Percentiles rank a stretch among this genome's conserved stretches.
Evolutionary conservation across 2,113 vertebrate species (phyloP).

Genomic region (Ranitomeya imitator): DNA sequence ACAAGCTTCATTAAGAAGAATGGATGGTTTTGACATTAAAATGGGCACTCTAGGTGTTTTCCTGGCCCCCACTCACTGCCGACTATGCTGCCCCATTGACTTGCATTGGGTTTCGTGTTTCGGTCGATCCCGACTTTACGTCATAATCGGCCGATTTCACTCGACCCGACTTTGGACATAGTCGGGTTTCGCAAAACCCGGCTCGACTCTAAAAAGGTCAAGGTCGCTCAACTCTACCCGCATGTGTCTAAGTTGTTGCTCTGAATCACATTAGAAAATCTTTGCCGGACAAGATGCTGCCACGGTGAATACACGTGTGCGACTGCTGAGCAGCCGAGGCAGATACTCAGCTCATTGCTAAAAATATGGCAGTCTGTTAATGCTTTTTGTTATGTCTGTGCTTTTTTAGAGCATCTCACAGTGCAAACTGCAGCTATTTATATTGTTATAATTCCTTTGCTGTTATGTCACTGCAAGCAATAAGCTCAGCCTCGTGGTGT

Average conservation of each 20-base stretch:
- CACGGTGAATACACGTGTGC: constrained; percentile 59
- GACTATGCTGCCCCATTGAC: too few species aligned
- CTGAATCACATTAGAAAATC: neutral
- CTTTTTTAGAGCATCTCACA: constrained; percentile 75
- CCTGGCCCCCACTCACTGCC: too few species aligned
- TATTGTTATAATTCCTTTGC: constrained; percentile 94
- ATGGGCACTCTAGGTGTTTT: too few species aligned
- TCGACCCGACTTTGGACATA: too few species aligned
- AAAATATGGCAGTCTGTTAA: constrained; percentile 61
- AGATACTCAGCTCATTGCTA: constrained; percentile 68
- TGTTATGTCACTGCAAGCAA: constrained; percentile 95
- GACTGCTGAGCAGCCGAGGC: constrained; percentile 67
- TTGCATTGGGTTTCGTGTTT: too few species aligned
- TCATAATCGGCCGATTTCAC: too few species aligned
- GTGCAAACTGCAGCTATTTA: constrained; percentile 80
- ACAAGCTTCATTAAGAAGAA: too few species aligned
- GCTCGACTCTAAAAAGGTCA: too few species aligned
- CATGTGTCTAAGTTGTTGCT: neutral
- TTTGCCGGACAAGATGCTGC: constrained; percentile 63
- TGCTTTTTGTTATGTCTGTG: constrained; percentile 69
- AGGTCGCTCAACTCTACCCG: too few species aligned
- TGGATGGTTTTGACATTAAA: too few species aligned
- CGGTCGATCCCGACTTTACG: too few species aligned
- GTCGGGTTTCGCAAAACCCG: too few species aligned
- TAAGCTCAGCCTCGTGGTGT: constrained; percentile 86